These are phyloP conservation scores for Brassicogethes aeneus DNA, from an alignment of 2,888 invertebrate species.

Conservation along the genomic window DNA sequence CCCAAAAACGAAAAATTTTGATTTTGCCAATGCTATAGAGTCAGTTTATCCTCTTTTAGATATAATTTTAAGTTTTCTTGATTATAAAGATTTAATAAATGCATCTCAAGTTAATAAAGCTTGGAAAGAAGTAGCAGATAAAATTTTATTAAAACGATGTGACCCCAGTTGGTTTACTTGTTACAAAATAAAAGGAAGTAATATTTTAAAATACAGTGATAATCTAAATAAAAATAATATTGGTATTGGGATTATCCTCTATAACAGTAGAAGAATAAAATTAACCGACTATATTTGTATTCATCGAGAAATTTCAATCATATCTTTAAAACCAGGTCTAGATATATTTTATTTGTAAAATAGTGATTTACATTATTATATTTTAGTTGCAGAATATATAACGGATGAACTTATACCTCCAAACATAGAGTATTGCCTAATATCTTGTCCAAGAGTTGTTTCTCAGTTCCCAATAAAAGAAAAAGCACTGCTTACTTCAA, in stretches of 20 bases:
- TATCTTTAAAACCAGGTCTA: constrained; percentile 14
- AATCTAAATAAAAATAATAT: constrained; percentile 25
- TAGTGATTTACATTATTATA: constrained; percentile 5
- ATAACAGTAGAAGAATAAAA: constrained; percentile 23
- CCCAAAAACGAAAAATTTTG: constrained; percentile 19
- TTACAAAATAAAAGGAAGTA: constrained; percentile 15
- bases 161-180: constrained; percentile 28
- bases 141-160: constrained; percentile 20
- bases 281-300: constrained; percentile 26
- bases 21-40: constrained; percentile 26
- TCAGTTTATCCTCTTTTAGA: constrained; percentile 29
- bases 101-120: constrained; percentile 23
- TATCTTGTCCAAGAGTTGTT: constrained; percentile 27
- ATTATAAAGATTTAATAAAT: constrained; percentile 24
- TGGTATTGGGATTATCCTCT: constrained; percentile 25
- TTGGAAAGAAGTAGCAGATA: constrained; percentile 27
- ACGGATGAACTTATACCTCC: constrained; percentile 26
- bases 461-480: constrained; percentile 18
- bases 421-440: constrained; percentile 24
- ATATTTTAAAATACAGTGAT: constrained; percentile 19
- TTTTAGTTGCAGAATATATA: constrained; percentile 28
- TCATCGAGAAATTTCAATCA: constrained; percentile 16
- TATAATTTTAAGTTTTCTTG: constrained; percentile 27
- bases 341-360: too few species aligned
- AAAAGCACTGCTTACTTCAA: constrained; percentile 6